Evolutionary conservation across 2,888 invertebrate genomes (phyloP).

Genomic region (Venustoraphidia nigricollis): DNA sequence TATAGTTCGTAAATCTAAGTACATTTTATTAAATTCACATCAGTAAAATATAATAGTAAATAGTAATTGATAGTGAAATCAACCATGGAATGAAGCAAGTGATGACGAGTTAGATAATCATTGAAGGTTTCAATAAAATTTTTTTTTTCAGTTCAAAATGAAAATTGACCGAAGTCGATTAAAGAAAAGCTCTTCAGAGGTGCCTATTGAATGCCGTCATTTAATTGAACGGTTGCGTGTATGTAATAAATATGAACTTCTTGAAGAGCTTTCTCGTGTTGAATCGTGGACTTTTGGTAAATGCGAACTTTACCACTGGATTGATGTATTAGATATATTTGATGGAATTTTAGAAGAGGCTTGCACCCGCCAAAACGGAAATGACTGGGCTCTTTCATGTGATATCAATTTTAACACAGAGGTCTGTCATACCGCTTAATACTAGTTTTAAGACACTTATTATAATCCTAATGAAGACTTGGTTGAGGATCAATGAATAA

Average conservation of each 20-base stretch:
- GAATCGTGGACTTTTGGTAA: slow-evolving; percentile 76
- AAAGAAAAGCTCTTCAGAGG: slow-evolving; percentile 71
- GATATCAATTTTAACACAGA: slow-evolving; percentile 47
- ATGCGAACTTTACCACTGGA: slow-evolving; percentile 78
- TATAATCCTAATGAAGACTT: background rate
- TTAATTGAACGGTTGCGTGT: slow-evolving; percentile 56
- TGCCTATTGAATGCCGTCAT: slow-evolving; percentile 60
- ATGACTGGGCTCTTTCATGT: slow-evolving; percentile 56
- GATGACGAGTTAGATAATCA: too few species aligned
- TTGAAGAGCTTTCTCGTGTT: slow-evolving; percentile 52
- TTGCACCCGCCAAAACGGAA: slow-evolving; percentile 40
- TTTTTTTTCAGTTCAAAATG: slow-evolving; percentile 33
- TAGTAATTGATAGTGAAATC: too few species aligned
- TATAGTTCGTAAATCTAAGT: too few species aligned
- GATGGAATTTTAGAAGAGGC: slow-evolving; percentile 61
- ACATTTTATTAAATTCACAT: too few species aligned
- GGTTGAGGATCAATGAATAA: too few species aligned
- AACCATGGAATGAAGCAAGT: too few species aligned
- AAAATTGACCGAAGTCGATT: slow-evolving; percentile 68
- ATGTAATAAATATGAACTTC: slow-evolving; percentile 46
- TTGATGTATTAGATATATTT: slow-evolving; percentile 62
- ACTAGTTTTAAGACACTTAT: background rate
- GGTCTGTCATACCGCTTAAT: slow-evolving; percentile 26
- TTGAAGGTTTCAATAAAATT: too few species aligned
- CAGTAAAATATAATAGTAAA: too few species aligned